Evolutionary conservation across 1,140 invertebrate genomes (phyloP).

Genomic region (Lordiphosa stackelbergi): DNA sequence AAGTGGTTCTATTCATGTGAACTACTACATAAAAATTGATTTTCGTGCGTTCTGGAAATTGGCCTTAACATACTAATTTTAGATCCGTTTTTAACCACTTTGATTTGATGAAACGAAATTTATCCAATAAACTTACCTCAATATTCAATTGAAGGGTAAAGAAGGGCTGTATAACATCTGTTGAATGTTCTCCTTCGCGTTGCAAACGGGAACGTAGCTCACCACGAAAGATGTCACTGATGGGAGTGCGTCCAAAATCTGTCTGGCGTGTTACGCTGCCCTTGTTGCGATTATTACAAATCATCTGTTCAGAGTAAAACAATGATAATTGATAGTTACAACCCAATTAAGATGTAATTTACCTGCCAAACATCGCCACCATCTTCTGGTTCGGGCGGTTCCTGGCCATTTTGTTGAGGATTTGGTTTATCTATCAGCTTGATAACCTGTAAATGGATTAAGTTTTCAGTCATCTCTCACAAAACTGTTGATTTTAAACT

Average conservation of each 20-base stretch:
- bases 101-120: no score
- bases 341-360: no score
- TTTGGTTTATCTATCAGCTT: conserved; percentile 76
- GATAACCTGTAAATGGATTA: conserved; percentile 46
- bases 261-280: conserved; percentile 89
- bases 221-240: conserved; percentile 95
- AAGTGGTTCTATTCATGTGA: no score
- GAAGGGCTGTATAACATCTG: conserved; percentile 93
- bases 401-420: conserved; percentile 76
- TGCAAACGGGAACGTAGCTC: conserved; percentile 90
- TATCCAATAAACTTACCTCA: conserved; percentile 81
- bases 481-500: not conserved
- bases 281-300: conserved; percentile 88
- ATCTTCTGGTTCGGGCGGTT: conserved; percentile 79
- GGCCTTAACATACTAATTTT: no score
- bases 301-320: conserved; percentile 50
- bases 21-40: no score
- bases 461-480: not conserved
- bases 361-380: conserved; percentile 87
- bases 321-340: not conserved
- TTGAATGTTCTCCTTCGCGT: conserved; percentile 85
- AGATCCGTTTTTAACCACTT: no score
- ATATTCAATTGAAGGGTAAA: conserved; percentile 96
- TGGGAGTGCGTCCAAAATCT: conserved; percentile 89
- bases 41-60: no score